Evolutionary conservation across 2,797 vertebrate species (phyloP).

Genomic region (Phataginus tetradactyla): DNA sequence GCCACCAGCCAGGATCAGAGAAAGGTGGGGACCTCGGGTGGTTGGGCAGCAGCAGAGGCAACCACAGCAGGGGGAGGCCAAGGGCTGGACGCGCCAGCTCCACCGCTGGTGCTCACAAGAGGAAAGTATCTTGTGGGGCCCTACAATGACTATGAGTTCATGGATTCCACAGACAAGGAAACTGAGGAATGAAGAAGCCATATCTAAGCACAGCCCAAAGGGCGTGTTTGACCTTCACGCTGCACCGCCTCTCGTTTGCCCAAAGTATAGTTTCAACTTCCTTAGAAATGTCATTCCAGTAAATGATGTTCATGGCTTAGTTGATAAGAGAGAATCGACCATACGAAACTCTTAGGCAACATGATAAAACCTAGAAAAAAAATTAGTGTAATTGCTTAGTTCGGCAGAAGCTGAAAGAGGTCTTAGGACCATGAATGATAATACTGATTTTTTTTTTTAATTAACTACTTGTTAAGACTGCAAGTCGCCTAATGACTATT

Average conservation of each 20-base stretch:
- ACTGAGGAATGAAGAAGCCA: background rate
- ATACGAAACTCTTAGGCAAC: slow-evolving; percentile 39
- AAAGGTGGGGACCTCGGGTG: background rate
- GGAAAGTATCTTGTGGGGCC: background rate
- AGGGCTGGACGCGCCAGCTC: background rate
- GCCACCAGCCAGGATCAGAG: background rate
- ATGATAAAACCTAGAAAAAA: slow-evolving; percentile 43
- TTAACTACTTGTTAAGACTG: background rate
- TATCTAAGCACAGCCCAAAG: background rate
- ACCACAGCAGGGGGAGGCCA: background rate
- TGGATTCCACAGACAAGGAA: slow-evolving; percentile 20
- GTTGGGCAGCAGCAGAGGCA: background rate
- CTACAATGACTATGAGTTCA: background rate
- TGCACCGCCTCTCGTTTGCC: background rate
- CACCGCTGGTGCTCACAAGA: background rate
- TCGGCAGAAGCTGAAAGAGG: slow-evolving; percentile 49
- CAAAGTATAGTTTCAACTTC: background rate
- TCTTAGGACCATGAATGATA: slow-evolving; percentile 38
- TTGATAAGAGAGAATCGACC: slow-evolving; percentile 39
- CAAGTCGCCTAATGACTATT: background rate
- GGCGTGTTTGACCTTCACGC: background rate
- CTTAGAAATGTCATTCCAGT: slow-evolving; percentile 52
- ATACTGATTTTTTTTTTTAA: background rate
- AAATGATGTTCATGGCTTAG: slow-evolving; percentile 56
- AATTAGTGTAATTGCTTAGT: slow-evolving; percentile 35